Evolutionary conservation across 2,888 invertebrate genomes (phyloP), one percentile per base, ranked within the genome.

Genomic region (Heptascelio sp.): DNA sequence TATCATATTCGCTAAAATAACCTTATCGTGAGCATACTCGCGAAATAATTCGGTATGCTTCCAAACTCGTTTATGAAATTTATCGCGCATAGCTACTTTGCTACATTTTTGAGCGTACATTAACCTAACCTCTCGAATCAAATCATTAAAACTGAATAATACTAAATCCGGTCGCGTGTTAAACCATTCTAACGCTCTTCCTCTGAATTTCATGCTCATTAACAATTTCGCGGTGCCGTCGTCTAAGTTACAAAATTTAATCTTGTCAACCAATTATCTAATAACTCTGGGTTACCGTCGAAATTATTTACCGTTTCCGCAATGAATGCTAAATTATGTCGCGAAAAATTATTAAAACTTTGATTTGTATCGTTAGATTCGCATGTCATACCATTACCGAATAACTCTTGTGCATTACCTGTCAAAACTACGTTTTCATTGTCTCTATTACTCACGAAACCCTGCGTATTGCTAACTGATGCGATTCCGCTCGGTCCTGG

Each of bases 171-270:
- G 55, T 55, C 55, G 55, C 25, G 55, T 21, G 13, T 55, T 55
- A 55, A 55, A 55, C 55, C 55, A 55, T 13, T 55, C 55, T 13
- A 25, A n/a, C 25, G 21, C 55, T 21, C 55, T 17, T 25, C 55
- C 55, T 55, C 25, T 55, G 21, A 55, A 55, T 55, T 21, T 55
- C 55, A 55, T 55, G n/a, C 55, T 55, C 55, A 55, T 23, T 25
- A 55, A 55, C 23, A 55, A 25, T 55, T 55, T 55, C 13, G 55
- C 25, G 5, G 55, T 55, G 13, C 21, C 21, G 25, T 55, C 55
- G 21, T 55, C 55, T 55, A 55, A 55, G n/a, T 55, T 13, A 30
- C 30, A 30, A 30, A 30, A 30, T 30, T 30, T 30, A 30, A 30
- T 30, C 30, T 30, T 30, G 30, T 30, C 8, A 30, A 6, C 30